Percentiles rank a stretch among this genome's conserved stretches.
Conservation (phyloP, 2,113 vertebrate species). For the Mesocricetus auratus region DNA sequence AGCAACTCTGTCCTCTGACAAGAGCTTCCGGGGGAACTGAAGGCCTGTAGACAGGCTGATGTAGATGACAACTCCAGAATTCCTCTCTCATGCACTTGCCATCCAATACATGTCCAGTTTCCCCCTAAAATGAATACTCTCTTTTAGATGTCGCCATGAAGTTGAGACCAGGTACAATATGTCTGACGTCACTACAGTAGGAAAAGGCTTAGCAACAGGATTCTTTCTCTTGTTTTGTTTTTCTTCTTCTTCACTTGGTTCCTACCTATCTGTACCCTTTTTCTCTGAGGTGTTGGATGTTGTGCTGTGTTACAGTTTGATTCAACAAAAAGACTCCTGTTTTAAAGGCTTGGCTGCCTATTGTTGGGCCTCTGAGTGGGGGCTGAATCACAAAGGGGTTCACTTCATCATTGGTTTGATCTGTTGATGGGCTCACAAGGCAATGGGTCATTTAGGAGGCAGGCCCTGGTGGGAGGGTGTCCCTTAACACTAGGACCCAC, state of each 20-base stretch:
- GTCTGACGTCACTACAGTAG: background rate
- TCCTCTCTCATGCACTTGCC: background rate
- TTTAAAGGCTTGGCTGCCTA: background rate
- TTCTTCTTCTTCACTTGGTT: background rate
- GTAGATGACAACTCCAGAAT: conserved; percentile 3
- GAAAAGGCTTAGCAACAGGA: background rate
- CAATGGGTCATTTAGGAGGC: background rate
- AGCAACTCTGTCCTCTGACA: background rate
- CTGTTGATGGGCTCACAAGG: background rate
- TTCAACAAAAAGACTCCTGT: background rate
- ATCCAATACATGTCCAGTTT: background rate
- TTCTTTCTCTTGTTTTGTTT: background rate
- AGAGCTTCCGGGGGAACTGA: background rate
- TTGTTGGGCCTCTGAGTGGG: background rate
- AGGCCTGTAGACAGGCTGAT: background rate
- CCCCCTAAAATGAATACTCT: background rate
- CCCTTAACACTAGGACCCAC: background rate
- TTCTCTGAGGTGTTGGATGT: background rate
- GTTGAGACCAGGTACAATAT: background rate
- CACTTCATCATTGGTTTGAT: background rate
- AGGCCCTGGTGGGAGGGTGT: background rate
- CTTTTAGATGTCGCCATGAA: background rate
- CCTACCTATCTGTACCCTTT: background rate
- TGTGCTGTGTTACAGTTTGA: background rate
- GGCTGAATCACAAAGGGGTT: background rate